A percentile compares a stretch with the other conserved stretches of the same genome.
These are phyloP conservation scores for Pseudeuparius sepicola DNA, from an alignment of 2,888 invertebrate genomes.

Conservation along the genomic window DNA sequence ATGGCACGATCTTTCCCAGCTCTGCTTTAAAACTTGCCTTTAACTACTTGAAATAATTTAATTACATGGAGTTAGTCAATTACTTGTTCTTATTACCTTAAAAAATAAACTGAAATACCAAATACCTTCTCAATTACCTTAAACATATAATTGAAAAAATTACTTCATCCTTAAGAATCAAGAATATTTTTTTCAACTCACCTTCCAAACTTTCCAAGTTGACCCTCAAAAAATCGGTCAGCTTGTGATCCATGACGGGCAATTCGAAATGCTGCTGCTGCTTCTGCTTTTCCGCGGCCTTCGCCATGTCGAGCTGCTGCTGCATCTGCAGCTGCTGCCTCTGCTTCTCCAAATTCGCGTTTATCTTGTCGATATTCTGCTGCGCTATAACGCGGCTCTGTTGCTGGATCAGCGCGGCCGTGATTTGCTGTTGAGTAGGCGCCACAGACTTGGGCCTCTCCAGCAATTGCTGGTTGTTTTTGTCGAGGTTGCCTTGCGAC, in stretches of 20 bases:
- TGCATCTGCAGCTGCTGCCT: slow-evolving; percentile 41
- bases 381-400: slow-evolving; percentile 50
- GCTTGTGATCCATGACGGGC: slow-evolving; percentile 50
- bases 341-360: slow-evolving; percentile 46
- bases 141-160: too few species aligned
- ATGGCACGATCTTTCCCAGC: too few species aligned
- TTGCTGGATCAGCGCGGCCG: slow-evolving; percentile 53
- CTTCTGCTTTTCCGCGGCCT: slow-evolving; percentile 34
- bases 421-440: slow-evolving; percentile 53
- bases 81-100: too few species aligned
- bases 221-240: slow-evolving; percentile 62
- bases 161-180: too few species aligned
- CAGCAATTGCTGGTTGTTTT: slow-evolving; percentile 30
- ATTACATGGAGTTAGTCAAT: too few species aligned
- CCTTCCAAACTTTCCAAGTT: slow-evolving; percentile 64
- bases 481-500: not conserved
- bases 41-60: too few species aligned
- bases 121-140: too few species aligned
- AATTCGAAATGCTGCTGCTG: slow-evolving; percentile 36
- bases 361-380: slow-evolving; percentile 52
- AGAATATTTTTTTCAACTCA: too few species aligned
- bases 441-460: slow-evolving; percentile 38
- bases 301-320: slow-evolving; percentile 34
- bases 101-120: too few species aligned
- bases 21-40: too few species aligned